These are phyloP conservation scores for Drosophila putrida DNA, from an alignment of 2,888 invertebrate species.

Conservation along the genomic window DNA sequence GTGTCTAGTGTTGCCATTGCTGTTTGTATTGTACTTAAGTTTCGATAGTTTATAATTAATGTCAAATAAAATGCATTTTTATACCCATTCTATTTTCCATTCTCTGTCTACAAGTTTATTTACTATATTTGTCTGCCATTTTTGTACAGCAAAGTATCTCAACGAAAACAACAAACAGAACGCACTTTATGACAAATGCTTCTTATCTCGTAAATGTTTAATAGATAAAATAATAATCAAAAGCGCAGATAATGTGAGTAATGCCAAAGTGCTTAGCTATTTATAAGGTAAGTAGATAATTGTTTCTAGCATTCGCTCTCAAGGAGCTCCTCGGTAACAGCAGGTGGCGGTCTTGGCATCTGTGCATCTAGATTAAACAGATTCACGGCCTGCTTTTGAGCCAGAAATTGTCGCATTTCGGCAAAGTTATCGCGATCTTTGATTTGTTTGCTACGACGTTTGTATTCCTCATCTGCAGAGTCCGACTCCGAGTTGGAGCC, in stretches of 20 bases:
- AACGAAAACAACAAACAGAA: slow-evolving; percentile 26
- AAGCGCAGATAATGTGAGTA: slow-evolving; percentile 47
- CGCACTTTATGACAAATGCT: slow-evolving; percentile 27
- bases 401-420: slow-evolving; percentile 84
- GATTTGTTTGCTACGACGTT: slow-evolving; percentile 72
- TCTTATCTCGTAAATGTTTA: slow-evolving; percentile 53
- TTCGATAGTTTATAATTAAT: slow-evolving; percentile 50
- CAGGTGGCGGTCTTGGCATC: slow-evolving; percentile 43
- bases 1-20: slow-evolving; percentile 69
- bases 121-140: neutral
- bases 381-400: slow-evolving; percentile 84
- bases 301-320: slow-evolving; percentile 75
- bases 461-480: slow-evolving; percentile 76
- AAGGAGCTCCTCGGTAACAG: slow-evolving; percentile 78
- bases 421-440: slow-evolving; percentile 83
- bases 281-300: neutral
- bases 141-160: slow-evolving; percentile 27
- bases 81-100: slow-evolving; percentile 16
- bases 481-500: slow-evolving; percentile 56
- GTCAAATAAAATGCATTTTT: slow-evolving; percentile 59
- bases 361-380: slow-evolving; percentile 75
- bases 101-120: neutral
- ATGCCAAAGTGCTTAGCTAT: slow-evolving; percentile 6
- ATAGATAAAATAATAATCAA: slow-evolving; percentile 49
- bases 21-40: slow-evolving; percentile 76